These are phyloP conservation scores for Achlya flavicornis DNA, from an alignment of 2,888 invertebrate genomes.

Conservation along the genomic window DNA sequence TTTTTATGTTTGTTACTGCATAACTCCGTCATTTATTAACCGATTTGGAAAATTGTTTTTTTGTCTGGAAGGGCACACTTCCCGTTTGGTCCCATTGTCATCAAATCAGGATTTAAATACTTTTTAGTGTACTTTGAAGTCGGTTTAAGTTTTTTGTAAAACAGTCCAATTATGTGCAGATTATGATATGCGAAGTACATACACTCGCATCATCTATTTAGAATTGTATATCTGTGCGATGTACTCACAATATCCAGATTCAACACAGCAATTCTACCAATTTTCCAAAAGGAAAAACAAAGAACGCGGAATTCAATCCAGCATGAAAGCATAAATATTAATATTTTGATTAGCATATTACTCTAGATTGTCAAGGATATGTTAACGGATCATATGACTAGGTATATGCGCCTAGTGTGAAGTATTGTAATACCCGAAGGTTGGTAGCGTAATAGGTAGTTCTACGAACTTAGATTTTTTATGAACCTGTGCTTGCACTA, in stretches of 20 bases:
- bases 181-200: too few relatives aligned
- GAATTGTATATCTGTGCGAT: too few relatives aligned
- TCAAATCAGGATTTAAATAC: too few relatives aligned
- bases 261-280: neutral
- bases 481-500: neutral
- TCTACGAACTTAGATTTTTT: neutral
- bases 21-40: too few relatives aligned
- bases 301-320: neutral
- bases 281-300: neutral
- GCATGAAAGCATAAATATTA: neutral
- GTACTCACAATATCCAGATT: neutral
- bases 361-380: slow-evolving; percentile 3
- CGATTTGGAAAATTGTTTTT: too few relatives aligned
- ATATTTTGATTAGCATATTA: neutral
- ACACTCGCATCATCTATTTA: too few relatives aligned
- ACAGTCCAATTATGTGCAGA: too few relatives aligned
- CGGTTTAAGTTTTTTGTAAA: too few relatives aligned
- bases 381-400: neutral
- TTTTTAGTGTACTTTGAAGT: too few relatives aligned
- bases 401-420: neutral
- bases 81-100: too few relatives aligned
- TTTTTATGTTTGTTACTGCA: too few relatives aligned
- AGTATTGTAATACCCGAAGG: neutral
- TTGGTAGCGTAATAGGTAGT: neutral
- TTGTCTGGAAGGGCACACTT: too few relatives aligned